Base-by-base conservation (phyloP, 2,113 vertebrate species). In the Rutilus rutilus region DNA sequence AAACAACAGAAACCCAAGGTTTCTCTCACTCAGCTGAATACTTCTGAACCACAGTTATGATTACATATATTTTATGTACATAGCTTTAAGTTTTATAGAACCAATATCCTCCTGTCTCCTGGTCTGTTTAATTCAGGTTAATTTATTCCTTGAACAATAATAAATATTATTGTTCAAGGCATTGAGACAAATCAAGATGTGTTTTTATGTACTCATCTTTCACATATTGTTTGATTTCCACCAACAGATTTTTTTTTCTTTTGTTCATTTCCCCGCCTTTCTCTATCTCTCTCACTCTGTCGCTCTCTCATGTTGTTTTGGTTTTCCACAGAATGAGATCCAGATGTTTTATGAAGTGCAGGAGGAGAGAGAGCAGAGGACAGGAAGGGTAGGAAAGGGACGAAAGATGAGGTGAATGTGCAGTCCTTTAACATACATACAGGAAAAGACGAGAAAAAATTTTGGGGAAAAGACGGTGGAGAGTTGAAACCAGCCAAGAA, bases 291-390 rank as follows among this genome's bases (percentile, higher is more conserved):
- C 83, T 71, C 78, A 80, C 87, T 90, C 86, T 84, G 57, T 45
- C 89, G 86, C 76, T 86, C 88, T 88, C 78, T 30, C 65, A 64
- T 82, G 93, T 94, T 94, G 92, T 95, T 95, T 94, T 94, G 93
- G 90, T 92, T 93, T 93, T 88, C 87, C 78, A 90, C 86, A 45
- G 92, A 94, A 95, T 92, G 93, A 93, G 92, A 94, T 93, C 89
- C 94, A 96, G 94, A 96, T 95, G 94, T 94, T 92, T 90, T 90
- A 92, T 92, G 93, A 93, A 94, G 92, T 95, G 92, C 93, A 92
- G 83, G 90, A 91, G 86, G 86, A 78, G 71, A 80, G 64, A 57
- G 47, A 25, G 60, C 87, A 14, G 85, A 67, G 85, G 27, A 62
- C 33, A 65, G 59, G 82, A 45, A 82, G 42, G 73, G 62, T 57